Percentiles rank a stretch among this genome's conserved stretches.
These are phyloP conservation scores for Galerucella calmariensis DNA, from an alignment of 2,888 invertebrate genomes.

Conservation along the genomic window DNA sequence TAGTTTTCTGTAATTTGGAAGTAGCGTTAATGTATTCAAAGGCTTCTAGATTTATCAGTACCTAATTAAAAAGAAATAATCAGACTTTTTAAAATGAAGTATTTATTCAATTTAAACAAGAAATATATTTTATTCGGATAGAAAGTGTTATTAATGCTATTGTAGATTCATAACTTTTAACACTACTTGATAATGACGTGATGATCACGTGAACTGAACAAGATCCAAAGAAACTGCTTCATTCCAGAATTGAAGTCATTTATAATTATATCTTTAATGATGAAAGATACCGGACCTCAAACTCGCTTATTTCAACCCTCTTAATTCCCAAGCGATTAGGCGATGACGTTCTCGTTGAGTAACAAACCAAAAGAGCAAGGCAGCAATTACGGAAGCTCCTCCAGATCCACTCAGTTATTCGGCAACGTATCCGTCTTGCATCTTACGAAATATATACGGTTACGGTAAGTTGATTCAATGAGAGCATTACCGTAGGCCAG, in stretches of 20 bases:
- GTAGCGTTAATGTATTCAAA: no score
- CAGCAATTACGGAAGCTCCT: constrained; percentile 50
- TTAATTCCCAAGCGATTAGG: constrained; percentile 33
- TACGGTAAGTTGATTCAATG: constrained; percentile 57
- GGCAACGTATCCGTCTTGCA: constrained; percentile 42
- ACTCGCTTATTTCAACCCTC: constrained; percentile 24
- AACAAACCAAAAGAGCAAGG: constrained; percentile 28
- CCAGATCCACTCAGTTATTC: constrained; percentile 43
- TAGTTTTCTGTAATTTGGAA: no score
- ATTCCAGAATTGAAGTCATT: constrained; percentile 21
- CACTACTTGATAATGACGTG: no score
- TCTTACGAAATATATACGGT: constrained; percentile 47
- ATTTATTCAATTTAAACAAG: no score
- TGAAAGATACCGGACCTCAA: constrained; percentile 6
- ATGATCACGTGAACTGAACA: no score
- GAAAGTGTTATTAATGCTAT: no score
- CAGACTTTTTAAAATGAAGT: no score
- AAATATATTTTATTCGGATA: no score
- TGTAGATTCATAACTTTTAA: no score
- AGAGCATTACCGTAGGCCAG: constrained; percentile 47
- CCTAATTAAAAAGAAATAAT: no score
- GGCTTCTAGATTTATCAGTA: no score
- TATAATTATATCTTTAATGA: constrained; percentile 10
- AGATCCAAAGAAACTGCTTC: background rate
- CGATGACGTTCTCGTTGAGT: constrained; percentile 33